Evolutionary conservation across 2,113 vertebrate species (phyloP), one percentile per base, ranked within the genome.

Genomic region (Edolisoma coerulescens): DNA sequence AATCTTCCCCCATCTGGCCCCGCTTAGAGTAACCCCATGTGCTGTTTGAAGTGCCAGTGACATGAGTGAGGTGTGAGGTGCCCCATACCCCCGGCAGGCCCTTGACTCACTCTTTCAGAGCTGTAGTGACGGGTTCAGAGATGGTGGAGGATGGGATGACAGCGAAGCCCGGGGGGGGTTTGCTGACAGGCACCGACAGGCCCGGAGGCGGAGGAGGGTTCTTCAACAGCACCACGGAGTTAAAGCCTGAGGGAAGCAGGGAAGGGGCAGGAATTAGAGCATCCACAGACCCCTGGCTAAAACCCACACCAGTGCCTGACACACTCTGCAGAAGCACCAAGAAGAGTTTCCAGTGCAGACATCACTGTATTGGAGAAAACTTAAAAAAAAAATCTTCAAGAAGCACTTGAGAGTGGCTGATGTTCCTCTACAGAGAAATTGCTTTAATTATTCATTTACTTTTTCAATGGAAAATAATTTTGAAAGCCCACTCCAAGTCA

Each of bases 91-190:
- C 41, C 57, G n/a, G 39, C 57, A 11, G 13, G 35, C 30, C 23
- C 53, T 9, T 26, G 28, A 97, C 99, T 98, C 95, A 99, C 99
- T 97, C 96, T 95, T 98, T 98, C 27, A 96, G 93, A 41, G 97
- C 84, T 41, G 98, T 93, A 45, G 97, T 96, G 71, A 97, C 78
- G 2, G 98, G 96, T 45, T 99, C 98, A 15, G 98, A 95, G 93
- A 98, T 91, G 7, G 98, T 98, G 94, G 98, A 97, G 92, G 99
- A 97, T 39, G 99, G 98, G 93, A 99, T 98, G 67, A 98, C 98
- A 16, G 98, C 99, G 94, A 99, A 99, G 56, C 99, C 99, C 3
- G 99, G 99, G 1, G 99, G 99, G 6, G 99, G 99, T 91, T 99
- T 99, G 75, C 99, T 98, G 60, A 98, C 70, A 7, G 98, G 97